Conservation (phyloP, 2,113 vertebrate species). For the Crotalus helleri region DNA sequence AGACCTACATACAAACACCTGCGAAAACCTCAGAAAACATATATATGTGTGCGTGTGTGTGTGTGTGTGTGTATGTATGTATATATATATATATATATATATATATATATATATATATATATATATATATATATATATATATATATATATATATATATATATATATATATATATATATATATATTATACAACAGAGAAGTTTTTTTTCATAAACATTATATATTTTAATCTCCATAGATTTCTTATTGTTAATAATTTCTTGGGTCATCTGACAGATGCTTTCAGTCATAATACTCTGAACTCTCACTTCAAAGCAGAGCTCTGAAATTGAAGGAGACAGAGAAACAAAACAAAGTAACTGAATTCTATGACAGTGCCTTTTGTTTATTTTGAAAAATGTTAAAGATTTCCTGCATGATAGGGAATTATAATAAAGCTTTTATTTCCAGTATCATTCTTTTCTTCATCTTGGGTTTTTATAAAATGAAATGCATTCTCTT, state of each 20-base stretch:
- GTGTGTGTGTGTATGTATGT: too few relatives aligned
- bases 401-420: not conserved
- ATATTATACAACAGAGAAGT: not conserved
- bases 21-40: too few relatives aligned
- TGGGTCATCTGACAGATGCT: conserved; percentile 33
- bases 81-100: too few relatives aligned
- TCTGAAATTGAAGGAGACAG: conserved; percentile 34
- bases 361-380: not conserved
- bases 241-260: conserved; percentile 46
- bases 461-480: not conserved
- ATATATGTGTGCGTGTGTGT: too few relatives aligned
- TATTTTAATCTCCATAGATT: conserved; percentile 33
- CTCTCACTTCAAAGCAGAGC: conserved; percentile 47
- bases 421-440: conserved; percentile 25
- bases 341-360: conserved; percentile 17
- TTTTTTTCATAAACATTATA: conserved; percentile 19
- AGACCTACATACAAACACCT: too few relatives aligned
- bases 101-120: too few relatives aligned
- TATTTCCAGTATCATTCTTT: not conserved
- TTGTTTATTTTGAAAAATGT: conserved; percentile 10
- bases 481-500: not conserved
- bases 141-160: too few relatives aligned
- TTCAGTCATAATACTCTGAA: conserved; percentile 48
- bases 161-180: too few relatives aligned
- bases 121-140: too few relatives aligned